Conservation (phyloP, 2,113 vertebrate genomes). For the Paratilapia polleni region DNA sequence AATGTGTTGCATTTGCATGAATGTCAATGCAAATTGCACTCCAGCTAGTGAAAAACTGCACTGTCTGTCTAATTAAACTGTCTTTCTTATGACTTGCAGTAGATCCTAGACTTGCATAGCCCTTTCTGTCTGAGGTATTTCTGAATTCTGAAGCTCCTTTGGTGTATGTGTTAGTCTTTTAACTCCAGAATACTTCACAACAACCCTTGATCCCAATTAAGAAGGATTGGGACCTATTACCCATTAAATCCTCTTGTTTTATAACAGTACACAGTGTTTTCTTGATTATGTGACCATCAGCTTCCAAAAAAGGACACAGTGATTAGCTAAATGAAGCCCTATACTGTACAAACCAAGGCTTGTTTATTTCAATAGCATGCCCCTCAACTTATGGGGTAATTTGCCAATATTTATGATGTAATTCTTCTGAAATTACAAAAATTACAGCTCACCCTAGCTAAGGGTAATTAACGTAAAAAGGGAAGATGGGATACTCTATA, state of each 20-base stretch:
- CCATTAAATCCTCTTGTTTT: slow-evolving; percentile 50
- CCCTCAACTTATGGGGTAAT: neutral
- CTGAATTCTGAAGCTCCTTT: slow-evolving; percentile 17
- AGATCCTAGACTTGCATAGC: neutral
- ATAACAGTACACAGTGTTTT: slow-evolving; percentile 39
- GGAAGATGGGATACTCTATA: neutral
- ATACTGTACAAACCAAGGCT: neutral
- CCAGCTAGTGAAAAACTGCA: neutral
- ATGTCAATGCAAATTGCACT: slow-evolving; percentile 26
- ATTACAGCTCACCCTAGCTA: neutral
- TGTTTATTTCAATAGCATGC: neutral
- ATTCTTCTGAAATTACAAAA: neutral
- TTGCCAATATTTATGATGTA: neutral
- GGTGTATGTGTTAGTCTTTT: slow-evolving; percentile 23
- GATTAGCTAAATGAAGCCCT: neutral
- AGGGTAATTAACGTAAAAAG: neutral
- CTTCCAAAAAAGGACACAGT: neutral
- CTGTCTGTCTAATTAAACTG: neutral
- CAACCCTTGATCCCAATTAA: slow-evolving; percentile 69
- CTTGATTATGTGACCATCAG: neutral
- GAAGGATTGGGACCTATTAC: slow-evolving; percentile 64
- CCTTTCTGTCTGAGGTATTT: slow-evolving; percentile 14
- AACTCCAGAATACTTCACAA: slow-evolving; percentile 31
- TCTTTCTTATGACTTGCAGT: neutral
- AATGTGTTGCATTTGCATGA: slow-evolving; percentile 25